Evolutionary conservation across 1,140 invertebrate species (phyloP), one percentile per base, ranked within the genome.

Genomic region (Matsumurasca onukii): DNA sequence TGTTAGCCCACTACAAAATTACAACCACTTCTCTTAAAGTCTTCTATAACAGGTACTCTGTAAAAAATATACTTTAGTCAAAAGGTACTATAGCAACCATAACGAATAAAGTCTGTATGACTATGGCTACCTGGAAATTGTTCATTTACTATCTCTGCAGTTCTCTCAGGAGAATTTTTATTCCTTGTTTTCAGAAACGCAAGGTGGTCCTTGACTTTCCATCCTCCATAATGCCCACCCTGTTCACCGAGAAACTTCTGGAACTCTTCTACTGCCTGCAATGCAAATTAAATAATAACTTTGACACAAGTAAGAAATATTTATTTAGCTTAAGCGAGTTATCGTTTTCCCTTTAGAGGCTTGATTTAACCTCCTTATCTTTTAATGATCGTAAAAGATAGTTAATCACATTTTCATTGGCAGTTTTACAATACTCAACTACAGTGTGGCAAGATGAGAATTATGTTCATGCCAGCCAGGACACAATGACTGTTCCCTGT

Each of bases 181-280:
- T 59, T 59, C 25, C 25, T 59, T 3, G n/a, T 59, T 9, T 59
- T 59, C 3, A 59, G 55, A 24, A 59, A 59, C 9, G 30, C 25
- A 13, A 59, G 3, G n/a, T 59, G 55, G 30, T 59, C 55, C 24
- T 59, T 59, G 13, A 22, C 55, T 29, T 59, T 59, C 55, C 55
- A 59, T 12, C 55, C 55, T 27, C 55, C 55, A 27, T 59, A 59
- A n/a, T 59, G 55, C 13, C 55, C 55, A 15, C 55, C 55, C 15
- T 59, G 15, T 5, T 9, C 24, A 27, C 30, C 3, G 5, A 59
- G 30, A 59, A 27, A 59, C 25, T 27, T 29, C 25, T 59, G 55
- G 55, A 59, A 59, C 30, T 2, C 55, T 59, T 59, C 55, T 9
- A 59, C 55, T n/a, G 25, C 55, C 55, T 27, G n/a, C 25, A 59